phyloP scores from a whole-genome alignment of 2,888 invertebrate genomes.

The Dynastes hyllus region DNA sequence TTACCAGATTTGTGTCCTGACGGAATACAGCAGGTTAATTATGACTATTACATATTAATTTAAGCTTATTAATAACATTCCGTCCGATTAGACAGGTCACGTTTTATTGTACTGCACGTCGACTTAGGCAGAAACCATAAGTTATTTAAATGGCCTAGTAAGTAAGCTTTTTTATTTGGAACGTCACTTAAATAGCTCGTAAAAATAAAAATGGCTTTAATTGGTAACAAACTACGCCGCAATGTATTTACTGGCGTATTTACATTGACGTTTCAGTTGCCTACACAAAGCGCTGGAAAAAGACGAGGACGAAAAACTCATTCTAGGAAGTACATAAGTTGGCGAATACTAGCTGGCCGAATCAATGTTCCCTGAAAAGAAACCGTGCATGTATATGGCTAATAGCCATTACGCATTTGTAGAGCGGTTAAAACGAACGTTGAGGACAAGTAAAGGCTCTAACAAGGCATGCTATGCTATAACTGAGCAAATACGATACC shows the following conservation, averaged over 20 bases:
- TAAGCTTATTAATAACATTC: too few species aligned
- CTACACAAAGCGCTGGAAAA: slow-evolving; percentile 5
- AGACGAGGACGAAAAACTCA: not conserved
- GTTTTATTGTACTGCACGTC: slow-evolving; percentile 28
- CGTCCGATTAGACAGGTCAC: slow-evolving; percentile 28
- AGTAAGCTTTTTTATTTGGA: slow-evolving; percentile 31
- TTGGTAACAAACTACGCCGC: slow-evolving; percentile 15
- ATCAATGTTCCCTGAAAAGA: slow-evolving; percentile 8
- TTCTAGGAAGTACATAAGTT: slow-evolving; percentile 20
- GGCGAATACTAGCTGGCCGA: not conserved
- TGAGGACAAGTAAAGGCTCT: not conserved
- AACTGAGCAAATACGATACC: too few species aligned
- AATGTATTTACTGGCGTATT: slow-evolving; percentile 17
- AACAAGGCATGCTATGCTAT: not conserved
- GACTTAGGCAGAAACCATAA: slow-evolving; percentile 38
- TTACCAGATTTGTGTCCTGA: too few species aligned
- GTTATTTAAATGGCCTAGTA: slow-evolving; percentile 41
- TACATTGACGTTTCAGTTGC: slow-evolving; percentile 22
- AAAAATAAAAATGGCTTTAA: slow-evolving; percentile 36
- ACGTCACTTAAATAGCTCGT: slow-evolving; percentile 26
- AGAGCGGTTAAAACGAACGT: not conserved
- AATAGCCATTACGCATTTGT: slow-evolving; percentile 4
- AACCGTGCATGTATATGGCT: not conserved
- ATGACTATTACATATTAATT: too few species aligned
- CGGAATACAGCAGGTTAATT: too few species aligned